Evolutionary conservation across 2,797 vertebrate species (phyloP), one percentile per base, ranked within the genome.

Genomic region (Gadopsis marmoratus): DNA sequence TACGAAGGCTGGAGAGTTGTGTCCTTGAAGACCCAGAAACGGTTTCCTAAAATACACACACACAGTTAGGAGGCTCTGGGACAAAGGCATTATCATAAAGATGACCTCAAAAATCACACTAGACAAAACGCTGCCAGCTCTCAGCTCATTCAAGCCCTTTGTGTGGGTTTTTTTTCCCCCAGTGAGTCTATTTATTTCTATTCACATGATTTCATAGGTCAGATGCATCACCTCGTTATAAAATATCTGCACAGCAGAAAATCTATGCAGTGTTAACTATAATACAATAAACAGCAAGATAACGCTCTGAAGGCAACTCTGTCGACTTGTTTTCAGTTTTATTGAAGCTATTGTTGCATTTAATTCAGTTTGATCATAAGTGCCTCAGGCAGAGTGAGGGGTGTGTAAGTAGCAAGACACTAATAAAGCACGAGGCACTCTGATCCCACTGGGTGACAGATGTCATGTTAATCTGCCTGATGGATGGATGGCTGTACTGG

Each of bases 1-100:
- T 98, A 99, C 6, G 97, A 97, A 67, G 97, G 97, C 85, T 99
- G 98, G 54, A 99, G 96, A 77, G 97, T 97, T 35, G 97, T 98
- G 87, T 99, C 98, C 93, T 98, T 99, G 92, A 99, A 99, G 87
- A 99, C 97, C 98, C 98, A 99, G 92, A 98, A 99, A 90, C 97
- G 97, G 93, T 97, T 98, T 93, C 97, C 97, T 99, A 84, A 88
- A 88, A 88, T 80, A 90, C 53, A 86, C 23, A 60, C 50, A 70
- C 23, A 70, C 23, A 69, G 74, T 86, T 80, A 81, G 51, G 61
- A 59, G 19, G 29, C 50, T 72, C 43, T 59, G 73, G 65, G 71
- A 87, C 63, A 72, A 73, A 87, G 59, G 35, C 60, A 77, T 82
- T 78, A 53, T 63, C 68, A 81, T 74, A 68, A 61, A 77, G 45